Conservation (phyloP, 1,140 invertebrate species). For the Drosophila sturtevanti region DNA sequence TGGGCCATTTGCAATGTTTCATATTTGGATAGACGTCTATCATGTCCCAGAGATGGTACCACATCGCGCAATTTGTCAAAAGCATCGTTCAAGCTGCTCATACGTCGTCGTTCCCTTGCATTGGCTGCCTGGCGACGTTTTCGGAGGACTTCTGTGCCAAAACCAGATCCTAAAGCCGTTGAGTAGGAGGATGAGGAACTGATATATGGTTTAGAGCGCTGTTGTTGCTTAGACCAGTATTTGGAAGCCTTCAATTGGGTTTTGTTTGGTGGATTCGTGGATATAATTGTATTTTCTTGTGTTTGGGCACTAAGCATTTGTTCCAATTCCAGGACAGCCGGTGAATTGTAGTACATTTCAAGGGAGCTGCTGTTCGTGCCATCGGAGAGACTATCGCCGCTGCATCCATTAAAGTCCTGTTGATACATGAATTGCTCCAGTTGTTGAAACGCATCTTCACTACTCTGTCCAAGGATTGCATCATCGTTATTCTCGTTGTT, state of each 20-base stretch:
- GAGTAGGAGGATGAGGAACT: background rate
- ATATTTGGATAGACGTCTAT: constrained; percentile 92
- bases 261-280: constrained; percentile 19
- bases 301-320: constrained; percentile 56
- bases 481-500: constrained; percentile 22
- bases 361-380: constrained; percentile 45
- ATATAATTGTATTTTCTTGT: constrained; percentile 35
- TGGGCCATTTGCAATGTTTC: constrained; percentile 95
- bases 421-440: constrained; percentile 55
- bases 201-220: constrained; percentile 58
- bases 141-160: constrained; percentile 83
- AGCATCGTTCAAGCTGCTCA: constrained; percentile 92
- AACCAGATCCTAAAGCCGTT: background rate
- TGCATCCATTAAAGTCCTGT: constrained; percentile 45
- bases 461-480: constrained; percentile 5
- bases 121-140: constrained; percentile 89
- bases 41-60: constrained; percentile 88
- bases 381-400: constrained; percentile 60
- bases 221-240: constrained; percentile 43
- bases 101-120: constrained; percentile 89
- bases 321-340: constrained; percentile 58
- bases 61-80: constrained; percentile 92
- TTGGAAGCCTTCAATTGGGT: constrained; percentile 44
- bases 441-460: constrained; percentile 52
- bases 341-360: constrained; percentile 49